Conservation (phyloP, 1,140 invertebrate species). For the Hypothenemus hampei region DNA sequence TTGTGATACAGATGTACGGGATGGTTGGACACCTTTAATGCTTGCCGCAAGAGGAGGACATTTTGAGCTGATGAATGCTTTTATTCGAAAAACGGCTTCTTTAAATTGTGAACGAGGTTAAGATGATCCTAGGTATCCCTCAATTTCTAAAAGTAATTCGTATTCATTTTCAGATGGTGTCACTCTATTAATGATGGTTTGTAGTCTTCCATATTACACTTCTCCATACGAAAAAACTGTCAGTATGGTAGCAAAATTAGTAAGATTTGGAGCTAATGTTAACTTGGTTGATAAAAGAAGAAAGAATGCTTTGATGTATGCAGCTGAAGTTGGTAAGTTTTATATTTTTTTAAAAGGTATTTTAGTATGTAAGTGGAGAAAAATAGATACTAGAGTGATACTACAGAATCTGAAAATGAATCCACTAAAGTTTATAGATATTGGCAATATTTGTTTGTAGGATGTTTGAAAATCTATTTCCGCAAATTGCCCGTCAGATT, state of each 20-base stretch:
- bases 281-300: slow-evolving; percentile 46
- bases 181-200: slow-evolving; percentile 37
- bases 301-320: slow-evolving; percentile 49
- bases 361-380: no score
- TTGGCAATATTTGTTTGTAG: no score
- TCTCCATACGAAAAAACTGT: slow-evolving; percentile 29
- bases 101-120: slow-evolving; percentile 34
- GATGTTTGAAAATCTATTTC: no score
- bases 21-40: slow-evolving; percentile 37
- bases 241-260: slow-evolving; percentile 30
- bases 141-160: background rate
- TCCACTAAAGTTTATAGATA: no score
- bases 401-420: no score
- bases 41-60: slow-evolving; percentile 34
- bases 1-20: slow-evolving; percentile 30
- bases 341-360: no score
- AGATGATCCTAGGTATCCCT: background rate
- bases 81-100: slow-evolving; percentile 35
- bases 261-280: slow-evolving; percentile 40
- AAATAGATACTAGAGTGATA: no score
- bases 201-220: slow-evolving; percentile 33
- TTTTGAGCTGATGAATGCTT: slow-evolving; percentile 27
- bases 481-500: no score
- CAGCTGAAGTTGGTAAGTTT: slow-evolving; percentile 43
- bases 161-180: slow-evolving; percentile 31